Base-by-base conservation (phyloP, 2,888 invertebrate genomes). In the Meganola albula region DNA sequence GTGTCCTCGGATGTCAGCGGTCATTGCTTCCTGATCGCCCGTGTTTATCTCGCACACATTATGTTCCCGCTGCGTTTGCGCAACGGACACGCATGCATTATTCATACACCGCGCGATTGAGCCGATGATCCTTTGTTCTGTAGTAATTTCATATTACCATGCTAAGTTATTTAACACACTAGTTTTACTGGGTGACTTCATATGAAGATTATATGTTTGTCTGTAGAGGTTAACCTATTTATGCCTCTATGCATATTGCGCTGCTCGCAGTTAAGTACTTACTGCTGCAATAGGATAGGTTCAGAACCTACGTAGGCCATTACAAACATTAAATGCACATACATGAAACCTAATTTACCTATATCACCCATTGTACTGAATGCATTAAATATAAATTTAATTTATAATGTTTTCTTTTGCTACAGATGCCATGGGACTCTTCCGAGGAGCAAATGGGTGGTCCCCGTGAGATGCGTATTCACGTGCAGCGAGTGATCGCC, bases 401-500 rank as follows among this genome's bases (percentile, higher is more conserved):
- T 20, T 7, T 20, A 20, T 20, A 14, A 12, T 12, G 12, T 12
- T 33, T 20, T 23, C 46, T 54, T 50, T 26, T 56, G 37, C 30
- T 26, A 7, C 55, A 85, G 83, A 68, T 84, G 76, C 84, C 84
- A 53, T 85, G 85, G 85, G 85, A 84, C 34, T 80, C 82, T 1
- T 83, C 84, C 0, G 84, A 84, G 50, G 82, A 85, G 54, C 82
- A 82, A 65, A 73, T 77, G 72, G 63, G 58, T 4, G 6, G 53
- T 5, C 74, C 74, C 14, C 78, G 82, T 26, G 83, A 86, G 58
- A 85, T 87, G 79, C 78, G 87, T 36, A 85, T 87, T 53, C 87
- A 87, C 53, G 86, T 87, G 2, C 87, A 87, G 58, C 68, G 87
- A 16, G 84, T 87, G 55, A 73, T 85, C 46, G 80, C 84, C 29